phyloP scores from a whole-genome alignment of 2,797 vertebrate species.

The Sebastes umbrosus region DNA sequence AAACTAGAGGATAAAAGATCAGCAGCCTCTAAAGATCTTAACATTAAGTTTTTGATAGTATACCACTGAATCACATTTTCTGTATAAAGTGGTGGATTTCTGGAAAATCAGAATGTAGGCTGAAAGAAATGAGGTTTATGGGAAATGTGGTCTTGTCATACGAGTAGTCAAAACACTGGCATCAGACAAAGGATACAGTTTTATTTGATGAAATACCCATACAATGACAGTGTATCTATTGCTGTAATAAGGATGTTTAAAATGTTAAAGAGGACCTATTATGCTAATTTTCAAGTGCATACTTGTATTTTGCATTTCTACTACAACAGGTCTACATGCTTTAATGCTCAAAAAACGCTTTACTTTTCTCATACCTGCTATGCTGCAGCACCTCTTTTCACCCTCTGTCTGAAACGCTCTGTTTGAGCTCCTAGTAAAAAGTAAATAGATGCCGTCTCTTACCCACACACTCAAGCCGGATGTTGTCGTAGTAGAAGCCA shows the following conservation, averaged over 20 bases:
- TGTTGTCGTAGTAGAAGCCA: slow-evolving; percentile 83
- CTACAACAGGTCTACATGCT: too few relatives aligned
- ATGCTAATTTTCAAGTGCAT: too few relatives aligned
- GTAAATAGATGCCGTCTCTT: slow-evolving; percentile 44
- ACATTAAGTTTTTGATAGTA: background rate
- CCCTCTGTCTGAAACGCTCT: too few relatives aligned
- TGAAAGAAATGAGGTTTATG: background rate
- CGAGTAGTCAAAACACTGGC: background rate
- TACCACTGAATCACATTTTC: background rate
- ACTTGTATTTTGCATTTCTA: too few relatives aligned
- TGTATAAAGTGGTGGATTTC: background rate
- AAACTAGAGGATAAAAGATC: background rate
- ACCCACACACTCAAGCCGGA: slow-evolving; percentile 83
- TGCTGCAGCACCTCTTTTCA: too few relatives aligned
- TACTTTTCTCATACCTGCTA: too few relatives aligned
- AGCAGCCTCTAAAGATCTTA: background rate
- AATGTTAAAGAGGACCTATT: background rate
- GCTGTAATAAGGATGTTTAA: background rate
- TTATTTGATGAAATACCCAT: background rate
- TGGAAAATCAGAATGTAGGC: background rate
- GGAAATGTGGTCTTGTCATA: background rate
- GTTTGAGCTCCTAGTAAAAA: too few relatives aligned
- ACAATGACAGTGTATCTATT: background rate
- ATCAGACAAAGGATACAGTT: background rate
- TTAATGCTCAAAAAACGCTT: too few relatives aligned